A percentile compares a stretch with the other conserved stretches of the same genome.
Evolutionary conservation across 1,140 invertebrate species (phyloP).

Genomic region (Lasaia peninsularis): DNA sequence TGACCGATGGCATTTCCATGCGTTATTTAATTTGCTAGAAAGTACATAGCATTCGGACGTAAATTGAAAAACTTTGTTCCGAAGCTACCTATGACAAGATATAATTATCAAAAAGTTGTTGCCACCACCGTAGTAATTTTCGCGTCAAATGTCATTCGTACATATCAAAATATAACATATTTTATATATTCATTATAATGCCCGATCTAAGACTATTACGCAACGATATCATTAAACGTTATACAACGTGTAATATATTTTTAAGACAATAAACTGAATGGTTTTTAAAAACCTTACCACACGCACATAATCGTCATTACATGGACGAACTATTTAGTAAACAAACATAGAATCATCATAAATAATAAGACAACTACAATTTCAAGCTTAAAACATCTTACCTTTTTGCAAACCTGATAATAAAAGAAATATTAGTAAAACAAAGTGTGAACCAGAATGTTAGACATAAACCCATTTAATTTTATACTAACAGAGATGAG

Average conservation of each 20-base stretch:
- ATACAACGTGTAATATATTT: too few relatives aligned
- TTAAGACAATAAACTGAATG: neutral
- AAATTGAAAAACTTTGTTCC: neutral
- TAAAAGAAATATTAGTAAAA: conserved; percentile 30
- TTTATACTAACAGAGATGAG: too few relatives aligned
- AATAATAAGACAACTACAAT: conserved; percentile 16
- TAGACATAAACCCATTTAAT: neutral
- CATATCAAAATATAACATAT: too few relatives aligned
- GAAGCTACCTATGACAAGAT: neutral
- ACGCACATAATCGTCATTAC: conserved; percentile 10
- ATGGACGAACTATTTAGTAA: neutral
- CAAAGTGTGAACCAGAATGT: conserved; percentile 27
- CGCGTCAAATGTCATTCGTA: neutral
- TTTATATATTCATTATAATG: too few relatives aligned
- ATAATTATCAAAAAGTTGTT: neutral
- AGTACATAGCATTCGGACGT: neutral
- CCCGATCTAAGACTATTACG: too few relatives aligned
- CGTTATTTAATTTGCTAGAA: neutral
- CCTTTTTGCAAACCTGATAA: conserved; percentile 37
- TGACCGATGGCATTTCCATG: too few relatives aligned
- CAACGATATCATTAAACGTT: too few relatives aligned
- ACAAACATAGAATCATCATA: conserved; percentile 9
- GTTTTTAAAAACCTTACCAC: neutral
- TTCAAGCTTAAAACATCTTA: conserved; percentile 30
- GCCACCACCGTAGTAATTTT: neutral